Percentiles rank a stretch among this genome's conserved stretches.
Conservation (phyloP, 1,140 invertebrate genomes). For the Matsumurasca onukii region DNA sequence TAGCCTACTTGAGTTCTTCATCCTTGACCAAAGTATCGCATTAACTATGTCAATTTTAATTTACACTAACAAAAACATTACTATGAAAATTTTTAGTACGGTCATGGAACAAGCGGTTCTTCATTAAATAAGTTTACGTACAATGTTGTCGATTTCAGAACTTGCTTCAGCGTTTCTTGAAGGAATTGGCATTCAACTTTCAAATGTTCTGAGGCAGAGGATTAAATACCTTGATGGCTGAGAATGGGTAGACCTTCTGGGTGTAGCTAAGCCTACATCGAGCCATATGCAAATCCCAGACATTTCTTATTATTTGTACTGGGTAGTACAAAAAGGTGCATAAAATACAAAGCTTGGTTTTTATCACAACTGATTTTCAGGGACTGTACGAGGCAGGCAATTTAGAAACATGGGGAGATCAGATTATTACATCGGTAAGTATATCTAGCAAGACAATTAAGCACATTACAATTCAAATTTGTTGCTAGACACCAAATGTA, state of each 20-base stretch:
- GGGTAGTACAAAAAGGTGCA: not conserved
- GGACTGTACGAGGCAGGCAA: conserved; percentile 63
- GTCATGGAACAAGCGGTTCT: too few species aligned
- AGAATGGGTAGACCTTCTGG: too few species aligned
- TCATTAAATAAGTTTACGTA: too few species aligned
- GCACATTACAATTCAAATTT: conserved; percentile 6
- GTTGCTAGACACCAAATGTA: not conserved
- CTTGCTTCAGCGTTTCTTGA: too few species aligned
- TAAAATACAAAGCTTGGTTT: not conserved
- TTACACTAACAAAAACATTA: too few species aligned
- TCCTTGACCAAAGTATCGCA: not conserved
- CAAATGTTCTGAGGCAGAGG: too few species aligned
- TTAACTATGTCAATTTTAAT: not conserved
- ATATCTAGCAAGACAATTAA: conserved; percentile 31
- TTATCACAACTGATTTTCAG: conserved; percentile 46
- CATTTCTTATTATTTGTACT: not conserved
- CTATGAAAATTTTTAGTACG: too few species aligned
- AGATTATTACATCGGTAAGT: conserved; percentile 65
- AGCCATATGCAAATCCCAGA: not conserved
- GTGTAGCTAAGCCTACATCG: not conserved
- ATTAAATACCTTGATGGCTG: too few species aligned
- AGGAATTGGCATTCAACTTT: too few species aligned
- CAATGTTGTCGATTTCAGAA: too few species aligned
- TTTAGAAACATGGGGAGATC: conserved; percentile 71
- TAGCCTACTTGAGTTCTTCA: conserved; percentile 3